Evolutionary conservation across 1,140 invertebrate genomes (phyloP).

Genomic region (Drosophila fuyamai): DNA sequence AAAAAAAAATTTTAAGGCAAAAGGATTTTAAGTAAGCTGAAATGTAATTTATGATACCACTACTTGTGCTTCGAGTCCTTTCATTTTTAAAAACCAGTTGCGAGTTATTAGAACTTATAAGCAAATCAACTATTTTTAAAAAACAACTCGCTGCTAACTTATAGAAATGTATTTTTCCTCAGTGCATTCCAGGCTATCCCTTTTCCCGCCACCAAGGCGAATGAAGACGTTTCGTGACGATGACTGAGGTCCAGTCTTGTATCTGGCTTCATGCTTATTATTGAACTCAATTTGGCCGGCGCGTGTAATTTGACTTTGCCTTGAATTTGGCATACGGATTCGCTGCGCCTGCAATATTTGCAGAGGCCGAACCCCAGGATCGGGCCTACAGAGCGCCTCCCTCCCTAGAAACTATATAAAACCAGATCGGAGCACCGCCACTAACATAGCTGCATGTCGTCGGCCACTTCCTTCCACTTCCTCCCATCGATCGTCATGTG

Average conservation of each 20-base stretch:
- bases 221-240: slow-evolving; percentile 83
- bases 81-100: too few relatives aligned
- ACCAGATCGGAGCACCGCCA: slow-evolving; percentile 32
- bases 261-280: slow-evolving; percentile 75
- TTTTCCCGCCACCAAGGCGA: slow-evolving; percentile 50
- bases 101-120: too few relatives aligned
- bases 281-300: slow-evolving; percentile 79
- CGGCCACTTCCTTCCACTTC: slow-evolving; percentile 61
- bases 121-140: too few relatives aligned
- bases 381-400: slow-evolving; percentile 3
- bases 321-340: slow-evolving; percentile 80
- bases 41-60: too few relatives aligned
- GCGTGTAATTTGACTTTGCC: slow-evolving; percentile 80
- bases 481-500: slow-evolving; percentile 56
- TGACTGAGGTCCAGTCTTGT: slow-evolving; percentile 65
- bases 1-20: too few relatives aligned
- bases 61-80: too few relatives aligned
- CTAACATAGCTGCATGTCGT: slow-evolving; percentile 52
- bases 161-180: background rate
- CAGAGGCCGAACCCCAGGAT: slow-evolving; percentile 31
- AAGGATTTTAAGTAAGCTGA: too few relatives aligned
- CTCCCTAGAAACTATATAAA: slow-evolving; percentile 31
- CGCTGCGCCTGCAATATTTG: slow-evolving; percentile 73
- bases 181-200: slow-evolving; percentile 18
- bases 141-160: background rate